phyloP scores from a whole-genome alignment of 2,113 vertebrate species.

The Parus major region DNA sequence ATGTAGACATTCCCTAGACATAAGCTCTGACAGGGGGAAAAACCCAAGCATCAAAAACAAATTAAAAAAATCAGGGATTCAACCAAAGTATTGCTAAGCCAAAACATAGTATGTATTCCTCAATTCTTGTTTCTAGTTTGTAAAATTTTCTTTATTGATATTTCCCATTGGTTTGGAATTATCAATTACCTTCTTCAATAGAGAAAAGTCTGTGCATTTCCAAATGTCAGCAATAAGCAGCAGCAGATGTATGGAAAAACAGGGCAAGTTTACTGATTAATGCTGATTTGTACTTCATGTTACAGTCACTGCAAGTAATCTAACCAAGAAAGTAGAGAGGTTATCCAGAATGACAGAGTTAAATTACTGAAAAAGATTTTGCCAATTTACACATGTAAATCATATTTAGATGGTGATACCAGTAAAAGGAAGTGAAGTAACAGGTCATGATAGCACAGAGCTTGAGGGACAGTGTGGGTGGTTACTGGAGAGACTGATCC shows the following conservation, averaged over 20 bases:
- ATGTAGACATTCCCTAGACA: neutral
- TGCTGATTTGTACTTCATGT: neutral
- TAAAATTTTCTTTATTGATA: neutral
- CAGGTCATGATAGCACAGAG: neutral
- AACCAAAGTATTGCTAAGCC: neutral
- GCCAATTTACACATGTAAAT: neutral
- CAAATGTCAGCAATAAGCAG: neutral
- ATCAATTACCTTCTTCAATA: neutral
- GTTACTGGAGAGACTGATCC: neutral
- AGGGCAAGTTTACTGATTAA: neutral
- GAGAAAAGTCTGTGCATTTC: neutral
- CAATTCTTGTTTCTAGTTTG: neutral
- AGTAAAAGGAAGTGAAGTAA: slow-evolving; percentile 13
- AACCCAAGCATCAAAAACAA: neutral
- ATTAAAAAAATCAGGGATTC: fast-evolving
- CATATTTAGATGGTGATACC: neutral
- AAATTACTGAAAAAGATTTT: neutral
- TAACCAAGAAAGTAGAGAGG: neutral
- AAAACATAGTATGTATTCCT: neutral
- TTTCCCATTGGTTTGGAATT: neutral
- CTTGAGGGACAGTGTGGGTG: neutral
- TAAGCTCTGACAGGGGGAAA: neutral
- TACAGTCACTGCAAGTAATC: neutral
- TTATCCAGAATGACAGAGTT: neutral
- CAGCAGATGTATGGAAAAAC: neutral